phyloP scores from a whole-genome alignment of 1,140 invertebrate genomes.

The Trichonephila clavipes region DNA sequence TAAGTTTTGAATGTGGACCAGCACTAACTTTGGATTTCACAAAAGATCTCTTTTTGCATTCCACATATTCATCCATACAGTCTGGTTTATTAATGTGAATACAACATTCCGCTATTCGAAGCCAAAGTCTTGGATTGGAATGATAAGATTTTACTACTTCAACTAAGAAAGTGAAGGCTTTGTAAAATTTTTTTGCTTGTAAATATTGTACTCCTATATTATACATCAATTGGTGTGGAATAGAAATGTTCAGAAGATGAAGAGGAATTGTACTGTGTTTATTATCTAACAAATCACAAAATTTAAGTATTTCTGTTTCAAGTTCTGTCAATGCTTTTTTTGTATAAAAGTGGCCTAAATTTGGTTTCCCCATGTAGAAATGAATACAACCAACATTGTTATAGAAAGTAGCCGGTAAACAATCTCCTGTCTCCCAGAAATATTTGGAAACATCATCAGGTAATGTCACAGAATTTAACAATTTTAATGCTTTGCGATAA shows the following conservation, averaged over 20 bases:
- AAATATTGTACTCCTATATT: slow-evolving; percentile 94
- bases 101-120: slow-evolving; percentile 95
- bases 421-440: slow-evolving; percentile 85
- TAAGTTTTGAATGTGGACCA: slow-evolving; percentile 86
- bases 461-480: slow-evolving; percentile 82
- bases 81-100: slow-evolving; percentile 86
- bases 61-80: slow-evolving; percentile 77
- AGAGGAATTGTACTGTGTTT: slow-evolving; percentile 83
- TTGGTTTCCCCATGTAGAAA: slow-evolving; percentile 91
- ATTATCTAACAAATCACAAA: neutral
- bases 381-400: slow-evolving; percentile 95
- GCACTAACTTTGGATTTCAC: slow-evolving; percentile 85
- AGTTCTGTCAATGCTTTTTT: slow-evolving; percentile 92
- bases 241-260: slow-evolving; percentile 83
- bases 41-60: slow-evolving; percentile 86
- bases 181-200: slow-evolving; percentile 88
- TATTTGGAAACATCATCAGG: slow-evolving; percentile 67
- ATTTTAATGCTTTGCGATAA: slow-evolving; percentile 86
- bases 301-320: slow-evolving; percentile 83
- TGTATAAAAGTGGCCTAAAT: slow-evolving; percentile 91
- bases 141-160: slow-evolving; percentile 92
- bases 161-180: slow-evolving; percentile 95
- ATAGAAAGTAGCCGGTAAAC: slow-evolving; percentile 87
- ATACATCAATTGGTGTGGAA: slow-evolving; percentile 91
- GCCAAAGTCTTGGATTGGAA: slow-evolving; percentile 94